Evolutionary conservation across 2,888 invertebrate species (phyloP), one percentile per base, ranked within the genome.

Genomic region (Rhagonycha fulva): DNA sequence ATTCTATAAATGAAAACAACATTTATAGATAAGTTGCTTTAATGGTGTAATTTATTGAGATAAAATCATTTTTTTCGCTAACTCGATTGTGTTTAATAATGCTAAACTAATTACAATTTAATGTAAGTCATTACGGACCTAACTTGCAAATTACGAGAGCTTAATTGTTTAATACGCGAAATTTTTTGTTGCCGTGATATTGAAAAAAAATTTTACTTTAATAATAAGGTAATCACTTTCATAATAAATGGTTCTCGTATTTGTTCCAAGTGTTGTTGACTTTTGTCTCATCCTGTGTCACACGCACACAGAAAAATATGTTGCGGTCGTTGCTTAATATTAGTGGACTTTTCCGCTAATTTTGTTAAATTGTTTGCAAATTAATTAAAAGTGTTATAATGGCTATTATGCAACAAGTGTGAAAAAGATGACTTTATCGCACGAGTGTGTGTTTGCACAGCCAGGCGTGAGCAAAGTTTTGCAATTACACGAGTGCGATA

Each of bases 1-100:
- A 74, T 74, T 68, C 47, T 68, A 23, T 63, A 60, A 61, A 24
- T 19, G 72, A 66, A 24, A 19, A 24, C 61, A 70, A 14, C 24
- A 70, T 70, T 60, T 47, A 47, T 70, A 47, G 60, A 47, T 26
- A 66, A 23, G 26, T 14, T 26, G 63, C 24, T 63, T 24, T 63
- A 26, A 63, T 63, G 23, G 63, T 66, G 26, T 66, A 66, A 66
- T 66, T 66, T 66, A 66, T 66, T 66, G 19, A 66, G 24, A 66
- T 66, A 66, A 66, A 66, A 66, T 66, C 63, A 66, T 66, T 62
- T 62, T 26, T 66, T 24, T 66, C n/a, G 5, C 10, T 26, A 66
- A 66, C 63, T 26, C 24, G 63, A 23, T 66, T 24, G 63, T 47
- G n/a, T 47, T 47, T 47, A 66, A 66, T 66, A 24, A 66, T 66